phyloP scores from a whole-genome alignment of 2,113 vertebrate genomes.

The Pseudolaguvia tuberculata region DNA sequence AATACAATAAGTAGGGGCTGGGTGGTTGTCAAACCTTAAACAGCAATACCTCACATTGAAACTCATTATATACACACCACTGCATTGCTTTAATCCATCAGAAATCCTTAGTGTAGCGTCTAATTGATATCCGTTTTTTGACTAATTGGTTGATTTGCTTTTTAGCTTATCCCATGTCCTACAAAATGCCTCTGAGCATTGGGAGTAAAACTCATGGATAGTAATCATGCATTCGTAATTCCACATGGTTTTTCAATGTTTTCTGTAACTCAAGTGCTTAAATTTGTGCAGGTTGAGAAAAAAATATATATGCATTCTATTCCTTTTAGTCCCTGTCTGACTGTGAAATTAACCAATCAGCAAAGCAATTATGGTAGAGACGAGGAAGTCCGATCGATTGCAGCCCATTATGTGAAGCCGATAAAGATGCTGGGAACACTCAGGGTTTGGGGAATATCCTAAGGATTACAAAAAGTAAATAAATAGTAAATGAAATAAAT shows the following conservation, averaged over 20 bases:
- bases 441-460: constrained; percentile 40
- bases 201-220: not conserved
- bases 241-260: constrained; percentile 15
- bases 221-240: not conserved
- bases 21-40: constrained; percentile 10
- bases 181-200: constrained; percentile 50
- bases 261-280: constrained; percentile 29
- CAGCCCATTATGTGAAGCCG: constrained; percentile 40
- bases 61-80: constrained; percentile 64
- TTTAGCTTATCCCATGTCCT: constrained; percentile 45
- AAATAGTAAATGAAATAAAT: not conserved
- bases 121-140: constrained; percentile 76
- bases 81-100: constrained; percentile 66
- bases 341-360: constrained; percentile 51
- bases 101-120: constrained; percentile 68
- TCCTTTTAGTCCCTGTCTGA: constrained; percentile 37
- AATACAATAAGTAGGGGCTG: not conserved
- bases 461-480: not conserved
- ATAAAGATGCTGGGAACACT: constrained; percentile 44
- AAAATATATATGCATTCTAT: constrained; percentile 42
- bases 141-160: constrained; percentile 64
- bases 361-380: constrained; percentile 43
- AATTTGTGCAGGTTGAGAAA: constrained; percentile 33
- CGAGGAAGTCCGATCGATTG: constrained; percentile 41
- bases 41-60: constrained; percentile 54